Evolutionary conservation across 1,140 invertebrate species (phyloP).

Genomic region (Geopemphigus sp.): DNA sequence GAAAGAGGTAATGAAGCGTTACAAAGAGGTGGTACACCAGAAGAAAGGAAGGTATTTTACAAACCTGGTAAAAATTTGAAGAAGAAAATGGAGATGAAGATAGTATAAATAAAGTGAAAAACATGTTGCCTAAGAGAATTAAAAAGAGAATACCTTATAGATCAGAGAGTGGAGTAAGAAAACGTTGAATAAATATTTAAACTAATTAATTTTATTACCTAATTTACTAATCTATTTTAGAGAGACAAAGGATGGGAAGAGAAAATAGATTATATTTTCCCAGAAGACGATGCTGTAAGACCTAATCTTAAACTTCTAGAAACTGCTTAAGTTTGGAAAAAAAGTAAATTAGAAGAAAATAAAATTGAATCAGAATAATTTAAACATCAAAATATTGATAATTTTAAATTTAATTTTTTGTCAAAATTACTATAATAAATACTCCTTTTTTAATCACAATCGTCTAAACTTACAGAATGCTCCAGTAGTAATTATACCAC

Average conservation of each 20-base stretch:
- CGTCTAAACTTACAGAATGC: constrained; percentile 92
- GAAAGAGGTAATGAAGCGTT: constrained; percentile 84
- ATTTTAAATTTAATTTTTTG: neutral
- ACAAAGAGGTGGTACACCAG: constrained; percentile 74
- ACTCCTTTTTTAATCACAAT: constrained; percentile 73
- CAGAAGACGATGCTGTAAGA: constrained; percentile 90
- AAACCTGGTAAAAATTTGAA: constrained; percentile 96
- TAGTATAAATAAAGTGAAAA: constrained; percentile 71
- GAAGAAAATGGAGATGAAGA: constrained; percentile 75
- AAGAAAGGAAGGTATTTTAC: constrained; percentile 89
- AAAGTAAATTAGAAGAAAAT: constrained; percentile 55
- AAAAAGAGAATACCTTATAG: constrained; percentile 92
- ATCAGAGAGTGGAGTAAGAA: constrained; percentile 81
- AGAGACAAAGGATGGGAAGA: constrained; percentile 96
- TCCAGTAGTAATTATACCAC: constrained; percentile 87
- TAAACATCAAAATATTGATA: neutral
- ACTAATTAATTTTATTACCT: neutral
- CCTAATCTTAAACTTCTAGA: constrained; percentile 93
- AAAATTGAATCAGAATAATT: neutral
- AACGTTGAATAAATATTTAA: neutral
- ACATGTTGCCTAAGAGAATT: constrained; percentile 89
- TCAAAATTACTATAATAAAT: neutral
- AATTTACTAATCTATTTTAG: constrained; percentile 56
- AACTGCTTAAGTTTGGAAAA: constrained; percentile 93
- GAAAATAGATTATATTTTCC: constrained; percentile 98